Evolutionary conservation across 2,888 invertebrate genomes (phyloP).

Genomic region (Keiferia lycopersicella): DNA sequence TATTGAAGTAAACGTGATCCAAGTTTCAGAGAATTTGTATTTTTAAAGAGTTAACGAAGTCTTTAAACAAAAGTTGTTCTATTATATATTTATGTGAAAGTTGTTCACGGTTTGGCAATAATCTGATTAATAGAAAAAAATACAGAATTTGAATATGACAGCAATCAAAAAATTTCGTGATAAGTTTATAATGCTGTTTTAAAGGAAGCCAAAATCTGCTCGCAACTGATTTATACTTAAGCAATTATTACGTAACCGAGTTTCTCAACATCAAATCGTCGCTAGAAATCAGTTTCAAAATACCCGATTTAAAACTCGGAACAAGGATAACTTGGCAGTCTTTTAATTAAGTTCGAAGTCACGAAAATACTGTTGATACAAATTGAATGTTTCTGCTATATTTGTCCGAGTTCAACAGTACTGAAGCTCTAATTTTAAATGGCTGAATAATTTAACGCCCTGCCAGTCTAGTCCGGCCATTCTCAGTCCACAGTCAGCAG

Average conservation of each 20-base stretch:
- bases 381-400: background rate
- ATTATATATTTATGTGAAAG: conserved; percentile 11
- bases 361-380: background rate
- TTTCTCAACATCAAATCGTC: no score
- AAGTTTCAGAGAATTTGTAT: conserved; percentile 7
- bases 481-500: background rate
- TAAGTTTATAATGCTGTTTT: no score
- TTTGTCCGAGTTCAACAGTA: background rate
- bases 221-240: no score
- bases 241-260: no score
- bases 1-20: background rate
- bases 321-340: background rate
- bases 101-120: conserved; percentile 13
- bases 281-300: no score
- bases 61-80: conserved; percentile 22
- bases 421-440: background rate
- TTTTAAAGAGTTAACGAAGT: conserved; percentile 10
- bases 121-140: no score
- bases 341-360: background rate
- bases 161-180: no score
- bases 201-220: no score
- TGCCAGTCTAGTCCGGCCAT: background rate
- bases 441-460: conserved; percentile 5
- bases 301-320: background rate
- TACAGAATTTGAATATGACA: no score